A percentile compares a stretch with the other conserved stretches of the same genome.
These are phyloP conservation scores for Ciconia boyciana DNA, from an alignment of 2,113 vertebrate genomes.

Conservation along the genomic window DNA sequence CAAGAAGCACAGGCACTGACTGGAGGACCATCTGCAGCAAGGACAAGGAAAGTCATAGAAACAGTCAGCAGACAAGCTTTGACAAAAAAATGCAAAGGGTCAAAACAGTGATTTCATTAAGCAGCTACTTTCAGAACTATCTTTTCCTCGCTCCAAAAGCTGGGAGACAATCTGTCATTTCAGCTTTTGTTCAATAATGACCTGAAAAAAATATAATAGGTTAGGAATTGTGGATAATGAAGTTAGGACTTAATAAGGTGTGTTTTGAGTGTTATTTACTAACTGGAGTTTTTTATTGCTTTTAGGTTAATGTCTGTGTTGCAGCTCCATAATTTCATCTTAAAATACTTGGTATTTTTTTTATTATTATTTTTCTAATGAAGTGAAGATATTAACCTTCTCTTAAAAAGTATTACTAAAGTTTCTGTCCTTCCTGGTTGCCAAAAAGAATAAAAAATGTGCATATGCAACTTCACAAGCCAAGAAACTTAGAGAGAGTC, in stretches of 20 bases:
- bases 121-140: neutral
- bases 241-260: neutral
- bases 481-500: neutral
- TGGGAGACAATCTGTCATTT: neutral
- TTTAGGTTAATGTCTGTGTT: neutral
- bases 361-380: neutral
- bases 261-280: neutral
- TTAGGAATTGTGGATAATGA: neutral
- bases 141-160: neutral
- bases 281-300: neutral
- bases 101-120: constrained; percentile 7
- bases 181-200: neutral
- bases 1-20: neutral
- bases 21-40: constrained; percentile 46
- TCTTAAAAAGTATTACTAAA: neutral
- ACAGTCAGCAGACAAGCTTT: neutral
- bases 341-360: neutral
- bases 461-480: accelerated
- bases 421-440: neutral
- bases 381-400: neutral
- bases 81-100: neutral
- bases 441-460: neutral
- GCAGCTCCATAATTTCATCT: neutral
- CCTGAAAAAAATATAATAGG: neutral
- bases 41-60: constrained; percentile 21